Conservation (phyloP, 2,888 invertebrate species). For the Diarsia rubi region DNA sequence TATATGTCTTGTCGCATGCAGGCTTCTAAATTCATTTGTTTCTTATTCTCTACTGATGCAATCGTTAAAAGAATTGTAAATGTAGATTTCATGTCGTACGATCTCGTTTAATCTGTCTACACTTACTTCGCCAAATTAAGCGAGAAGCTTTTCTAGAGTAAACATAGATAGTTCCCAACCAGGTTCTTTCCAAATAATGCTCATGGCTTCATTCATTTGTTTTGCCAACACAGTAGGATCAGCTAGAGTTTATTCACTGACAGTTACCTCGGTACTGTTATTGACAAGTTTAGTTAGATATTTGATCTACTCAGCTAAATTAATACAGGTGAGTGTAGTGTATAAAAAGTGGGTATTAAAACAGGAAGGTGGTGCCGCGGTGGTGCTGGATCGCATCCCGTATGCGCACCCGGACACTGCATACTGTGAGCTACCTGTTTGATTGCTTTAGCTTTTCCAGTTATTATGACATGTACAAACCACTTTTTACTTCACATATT, state of each 20-base stretch:
- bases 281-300: conserved; percentile 63
- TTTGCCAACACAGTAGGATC: not conserved
- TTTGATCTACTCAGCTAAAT: conserved; percentile 66
- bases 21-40: conserved; percentile 67
- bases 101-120: not conserved
- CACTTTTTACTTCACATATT: conserved; percentile 73
- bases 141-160: too few species aligned
- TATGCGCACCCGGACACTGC: conserved; percentile 83
- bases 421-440: conserved; percentile 79
- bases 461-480: conserved; percentile 80
- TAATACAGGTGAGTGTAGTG: conserved; percentile 77
- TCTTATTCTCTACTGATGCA: conserved; percentile 72
- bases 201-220: conserved; percentile 1
- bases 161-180: not conserved
- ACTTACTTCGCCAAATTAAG: conserved; percentile 3
- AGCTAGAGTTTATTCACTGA: conserved; percentile 9
- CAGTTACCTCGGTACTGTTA: conserved; percentile 58
- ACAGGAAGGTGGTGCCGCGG: conserved; percentile 81
- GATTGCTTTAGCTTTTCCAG: conserved; percentile 79
- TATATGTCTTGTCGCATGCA: conserved; percentile 75
- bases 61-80: conserved; percentile 73
- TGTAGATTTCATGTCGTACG: not conserved
- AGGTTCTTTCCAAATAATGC: not conserved
- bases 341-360: conserved; percentile 82
- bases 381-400: conserved; percentile 80